Evolutionary conservation across 2,888 invertebrate species (phyloP), one percentile per base, ranked within the genome.

Genomic region (Lordiphosa fenestrarum): DNA sequence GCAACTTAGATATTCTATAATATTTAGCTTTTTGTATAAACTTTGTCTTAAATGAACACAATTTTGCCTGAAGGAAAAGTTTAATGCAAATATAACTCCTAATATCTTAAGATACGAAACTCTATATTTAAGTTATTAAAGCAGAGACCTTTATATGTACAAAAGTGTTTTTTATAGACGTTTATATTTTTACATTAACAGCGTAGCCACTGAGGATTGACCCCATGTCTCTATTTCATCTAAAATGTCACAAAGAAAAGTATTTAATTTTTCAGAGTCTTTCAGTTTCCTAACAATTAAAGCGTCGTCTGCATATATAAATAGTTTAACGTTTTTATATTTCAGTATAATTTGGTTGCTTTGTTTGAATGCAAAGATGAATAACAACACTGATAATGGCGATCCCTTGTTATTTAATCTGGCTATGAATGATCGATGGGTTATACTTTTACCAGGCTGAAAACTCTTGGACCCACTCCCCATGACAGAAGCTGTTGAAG

Each of bases 51-150:
- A 19, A 19, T 19, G 3, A 19, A 3, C 1, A 21, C 4, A 21
- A n/a, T n/a, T n/a, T n/a, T n/a, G n/a, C n/a, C n/a, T n/a, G 0
- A 2, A 21, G 4, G 4, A 49, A 33, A 49, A 23, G 41, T 41
- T 44, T 25, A 33, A 50, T 19, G 42, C 37, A 37, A 42, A 42
- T 37, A 10, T 40, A 25, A 46, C n/a, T 37, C 46, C 46, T 33
- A 41, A 21, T 33, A 51, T 40, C 35, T 51, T 38, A 37, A 48
- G 37, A 48, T 19, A 19, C 25, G 36, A 12, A 12, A 47, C 47
- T 19, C 21, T 47, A 47, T 47, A 36, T 35, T 36, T 35, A 47
- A 47, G 36, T 30, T 51, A 23, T 51, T 51, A 51, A 51, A 35
- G 41, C 21, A 21, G 21, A 21, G 21, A 21, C 21, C 21, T 4